Percentiles rank a stretch among this genome's conserved stretches.
Evolutionary conservation across 2,888 invertebrate genomes (phyloP).

Genomic region (Anthoptus insignis): DNA sequence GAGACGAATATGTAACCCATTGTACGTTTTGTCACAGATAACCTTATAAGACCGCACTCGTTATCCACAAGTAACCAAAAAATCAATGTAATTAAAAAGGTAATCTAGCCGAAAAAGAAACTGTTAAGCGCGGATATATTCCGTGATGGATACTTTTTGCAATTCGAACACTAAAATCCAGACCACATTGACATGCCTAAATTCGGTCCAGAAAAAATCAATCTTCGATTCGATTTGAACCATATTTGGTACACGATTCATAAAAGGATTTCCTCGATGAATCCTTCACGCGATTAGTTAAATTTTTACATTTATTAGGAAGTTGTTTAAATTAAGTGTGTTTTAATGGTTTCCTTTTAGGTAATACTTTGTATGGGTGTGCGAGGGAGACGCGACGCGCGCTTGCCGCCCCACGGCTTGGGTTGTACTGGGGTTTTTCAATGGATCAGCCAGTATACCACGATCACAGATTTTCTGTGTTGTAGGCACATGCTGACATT

Average conservation of each 20-base stretch:
- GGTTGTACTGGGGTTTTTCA: slow-evolving; percentile 62
- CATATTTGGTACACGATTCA: slow-evolving; percentile 12
- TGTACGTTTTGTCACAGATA: not conserved
- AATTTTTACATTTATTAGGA: too few species aligned
- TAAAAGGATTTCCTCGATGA: not conserved
- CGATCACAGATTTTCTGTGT: not conserved
- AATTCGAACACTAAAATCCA: slow-evolving; percentile 46
- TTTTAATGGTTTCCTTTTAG: slow-evolving; percentile 32
- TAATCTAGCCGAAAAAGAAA: not conserved
- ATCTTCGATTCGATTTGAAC: slow-evolving; percentile 59
- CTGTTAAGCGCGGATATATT: not conserved
- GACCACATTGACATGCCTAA: slow-evolving; percentile 58
- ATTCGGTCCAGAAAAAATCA: slow-evolving; percentile 69
- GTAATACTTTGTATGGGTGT: slow-evolving; percentile 50
- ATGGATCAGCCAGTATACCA: not conserved
- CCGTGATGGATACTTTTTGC: not conserved
- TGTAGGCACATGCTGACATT: not conserved
- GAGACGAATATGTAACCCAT: not conserved
- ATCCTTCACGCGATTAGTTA: not conserved
- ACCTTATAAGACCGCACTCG: not conserved
- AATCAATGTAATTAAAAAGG: slow-evolving; percentile 18
- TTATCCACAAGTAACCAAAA: not conserved
- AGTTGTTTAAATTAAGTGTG: not conserved
- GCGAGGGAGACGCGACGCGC: slow-evolving; percentile 70
- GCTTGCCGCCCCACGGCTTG: slow-evolving; percentile 76